These are phyloP conservation scores for Drosophila lini DNA, from an alignment of 1,140 invertebrate genomes.

Conservation along the genomic window DNA sequence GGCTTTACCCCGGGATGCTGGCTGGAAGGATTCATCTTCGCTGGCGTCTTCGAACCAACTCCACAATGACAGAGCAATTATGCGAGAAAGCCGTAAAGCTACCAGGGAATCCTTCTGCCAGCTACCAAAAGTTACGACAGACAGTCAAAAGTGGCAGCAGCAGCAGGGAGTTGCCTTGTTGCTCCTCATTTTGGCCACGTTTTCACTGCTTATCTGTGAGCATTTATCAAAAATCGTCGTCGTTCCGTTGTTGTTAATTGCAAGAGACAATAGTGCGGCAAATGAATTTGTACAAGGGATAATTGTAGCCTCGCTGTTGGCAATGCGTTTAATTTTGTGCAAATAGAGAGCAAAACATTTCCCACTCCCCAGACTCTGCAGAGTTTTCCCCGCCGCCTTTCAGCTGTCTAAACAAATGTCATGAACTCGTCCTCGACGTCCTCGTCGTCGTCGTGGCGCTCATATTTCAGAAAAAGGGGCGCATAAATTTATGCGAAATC, in stretches of 20 bases:
- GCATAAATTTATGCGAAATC: constrained; percentile 81
- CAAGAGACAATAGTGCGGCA: constrained; percentile 76
- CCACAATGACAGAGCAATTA: constrained; percentile 76
- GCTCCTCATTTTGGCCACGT: constrained; percentile 9
- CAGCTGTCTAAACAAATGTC: constrained; percentile 76
- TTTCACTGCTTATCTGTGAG: constrained; percentile 58
- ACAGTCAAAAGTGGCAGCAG: constrained; percentile 8
- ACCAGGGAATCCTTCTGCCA: constrained; percentile 35
- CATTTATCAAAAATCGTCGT: constrained; percentile 80
- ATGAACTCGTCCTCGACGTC: constrained; percentile 65
- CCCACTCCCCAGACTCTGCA: neutral
- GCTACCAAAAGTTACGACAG: constrained; percentile 70
- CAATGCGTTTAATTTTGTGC: constrained; percentile 79
- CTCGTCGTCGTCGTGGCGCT: constrained; percentile 48
- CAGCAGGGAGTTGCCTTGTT: neutral
- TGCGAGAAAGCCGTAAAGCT: constrained; percentile 75
- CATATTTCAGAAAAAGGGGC: constrained; percentile 80
- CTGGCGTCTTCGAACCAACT: constrained; percentile 42
- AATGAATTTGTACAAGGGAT: constrained; percentile 80
- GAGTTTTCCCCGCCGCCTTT: constrained; percentile 9
- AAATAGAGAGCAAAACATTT: constrained; percentile 74
- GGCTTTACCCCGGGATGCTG: constrained; percentile 3
- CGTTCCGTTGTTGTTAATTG: constrained; percentile 67
- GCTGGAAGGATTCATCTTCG: constrained; percentile 9
- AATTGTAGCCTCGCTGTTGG: constrained; percentile 70